phyloP scores from a whole-genome alignment of 2,888 invertebrate genomes.

The Cataglyphis rosenhaueri region DNA sequence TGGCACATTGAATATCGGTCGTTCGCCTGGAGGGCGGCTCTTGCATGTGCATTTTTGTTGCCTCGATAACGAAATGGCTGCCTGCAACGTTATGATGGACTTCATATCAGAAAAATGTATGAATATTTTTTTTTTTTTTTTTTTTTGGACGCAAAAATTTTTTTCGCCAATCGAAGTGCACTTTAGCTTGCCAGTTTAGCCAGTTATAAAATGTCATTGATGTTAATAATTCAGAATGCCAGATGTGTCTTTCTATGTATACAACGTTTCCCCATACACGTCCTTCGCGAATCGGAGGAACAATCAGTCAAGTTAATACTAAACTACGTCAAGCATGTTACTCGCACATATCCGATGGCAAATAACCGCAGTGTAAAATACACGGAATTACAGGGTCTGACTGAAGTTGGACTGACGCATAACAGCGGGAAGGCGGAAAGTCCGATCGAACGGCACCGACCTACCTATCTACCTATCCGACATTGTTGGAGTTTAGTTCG shows the following conservation, averaged over 20 bases:
- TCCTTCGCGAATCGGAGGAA: conserved; percentile 16
- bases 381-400: conserved; percentile 49
- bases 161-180: neutral
- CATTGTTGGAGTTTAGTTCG: conserved; percentile 41
- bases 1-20: conserved; percentile 18
- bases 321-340: conserved; percentile 39
- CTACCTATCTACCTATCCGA: conserved; percentile 17
- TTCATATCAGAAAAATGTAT: neutral
- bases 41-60: neutral
- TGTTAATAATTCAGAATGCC: neutral
- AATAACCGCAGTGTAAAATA: conserved; percentile 49
- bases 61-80: neutral
- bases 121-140: neutral
- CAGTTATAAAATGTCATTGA: neutral
- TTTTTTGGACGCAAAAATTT: neutral
- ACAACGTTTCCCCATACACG: neutral
- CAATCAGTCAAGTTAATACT: conserved; percentile 41
- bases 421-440: conserved; percentile 54
- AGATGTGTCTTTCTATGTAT: neutral
- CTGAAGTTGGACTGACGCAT: conserved; percentile 34
- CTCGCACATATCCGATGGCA: conserved; percentile 32
- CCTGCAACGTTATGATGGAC: neutral
- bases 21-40: conserved; percentile 8
- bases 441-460: conserved; percentile 39
- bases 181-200: neutral